Percentiles rank a stretch among this genome's conserved stretches.
Evolutionary conservation across 2,888 invertebrate genomes (phyloP).

Genomic region (Hydrotaea diabolus): DNA sequence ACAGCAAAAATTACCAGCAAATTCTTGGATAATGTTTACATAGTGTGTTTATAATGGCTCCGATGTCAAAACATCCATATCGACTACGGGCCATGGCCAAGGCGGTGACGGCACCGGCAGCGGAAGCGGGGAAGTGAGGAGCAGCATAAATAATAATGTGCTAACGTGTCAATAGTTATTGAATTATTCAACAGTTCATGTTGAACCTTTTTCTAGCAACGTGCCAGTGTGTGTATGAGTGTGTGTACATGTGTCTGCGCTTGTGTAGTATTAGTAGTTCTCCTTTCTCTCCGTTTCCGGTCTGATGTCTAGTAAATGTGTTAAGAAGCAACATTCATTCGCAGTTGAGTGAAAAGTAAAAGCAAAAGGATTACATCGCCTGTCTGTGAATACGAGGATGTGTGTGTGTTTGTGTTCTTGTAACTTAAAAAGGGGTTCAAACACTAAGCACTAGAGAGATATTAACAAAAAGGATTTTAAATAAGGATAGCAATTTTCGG

Average conservation of each 20-base stretch:
- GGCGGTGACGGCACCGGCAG: not conserved
- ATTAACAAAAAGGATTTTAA: slow-evolving; percentile 29
- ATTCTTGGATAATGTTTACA: slow-evolving; percentile 36
- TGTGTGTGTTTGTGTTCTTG: not conserved
- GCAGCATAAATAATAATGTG: slow-evolving; percentile 60
- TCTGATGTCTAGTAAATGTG: not conserved
- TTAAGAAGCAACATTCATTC: not conserved
- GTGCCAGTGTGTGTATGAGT: not conserved
- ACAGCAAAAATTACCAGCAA: slow-evolving; percentile 13
- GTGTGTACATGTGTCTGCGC: not conserved
- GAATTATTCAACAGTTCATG: slow-evolving; percentile 59
- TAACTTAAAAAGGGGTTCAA: slow-evolving; percentile 8
- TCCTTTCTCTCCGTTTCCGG: not conserved
- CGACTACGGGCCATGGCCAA: not conserved
- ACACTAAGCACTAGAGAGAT: slow-evolving; percentile 3
- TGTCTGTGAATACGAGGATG: not conserved
- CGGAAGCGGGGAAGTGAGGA: slow-evolving; percentile 6
- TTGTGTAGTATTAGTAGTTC: too few species aligned
- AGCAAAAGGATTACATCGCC: slow-evolving; percentile 3
- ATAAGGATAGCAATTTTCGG: slow-evolving; percentile 27
- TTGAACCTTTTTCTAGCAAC: slow-evolving; percentile 35
- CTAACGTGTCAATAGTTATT: slow-evolving; percentile 63
- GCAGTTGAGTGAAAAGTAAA: not conserved
- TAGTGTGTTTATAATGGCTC: slow-evolving; percentile 35
- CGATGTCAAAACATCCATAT: slow-evolving; percentile 34